Evolutionary conservation across 2,888 invertebrate species (phyloP).

Genomic region (Linnaemya tessellans): DNA sequence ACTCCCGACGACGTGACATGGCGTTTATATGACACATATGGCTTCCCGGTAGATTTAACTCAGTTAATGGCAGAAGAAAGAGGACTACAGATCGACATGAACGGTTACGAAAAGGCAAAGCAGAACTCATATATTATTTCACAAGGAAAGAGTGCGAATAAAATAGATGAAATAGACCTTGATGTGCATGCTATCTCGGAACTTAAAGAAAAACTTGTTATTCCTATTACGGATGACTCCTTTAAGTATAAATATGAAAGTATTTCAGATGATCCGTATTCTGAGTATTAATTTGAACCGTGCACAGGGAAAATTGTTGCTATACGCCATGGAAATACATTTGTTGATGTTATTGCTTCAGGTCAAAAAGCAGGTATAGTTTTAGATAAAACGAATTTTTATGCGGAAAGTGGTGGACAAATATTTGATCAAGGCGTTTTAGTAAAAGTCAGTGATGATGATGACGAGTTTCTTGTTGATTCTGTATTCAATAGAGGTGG

Average conservation of each 20-base stretch:
- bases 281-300: constrained; percentile 90
- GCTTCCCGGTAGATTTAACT: constrained; percentile 99
- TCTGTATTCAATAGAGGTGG: constrained; percentile 98
- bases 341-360: constrained; percentile 91
- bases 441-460: constrained; percentile 91
- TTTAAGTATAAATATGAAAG: constrained; percentile 95
- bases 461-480: constrained; percentile 94
- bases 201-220: constrained; percentile 89
- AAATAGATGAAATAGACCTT: constrained; percentile 92
- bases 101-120: constrained; percentile 95
- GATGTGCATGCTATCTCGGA: constrained; percentile 98
- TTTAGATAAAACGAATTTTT: constrained; percentile 96
- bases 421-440: constrained; percentile 98
- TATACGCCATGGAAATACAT: constrained; percentile 90
- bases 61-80: constrained; percentile 99
- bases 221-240: constrained; percentile 94
- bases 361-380: constrained; percentile 96
- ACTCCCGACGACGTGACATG: constrained; percentile 98
- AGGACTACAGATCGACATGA: constrained; percentile 93
- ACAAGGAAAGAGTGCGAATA: constrained; percentile 92
- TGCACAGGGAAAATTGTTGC: constrained; percentile 92
- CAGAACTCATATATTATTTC: constrained; percentile 94
- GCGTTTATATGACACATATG: constrained; percentile 99
- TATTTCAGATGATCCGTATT: constrained; percentile 86
- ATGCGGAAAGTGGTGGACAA: constrained; percentile 99